A percentile compares a stretch with the other conserved stretches of the same genome.
Evolutionary conservation across 2,888 invertebrate species (phyloP).

Genomic region (Polylopha cassiicola): DNA sequence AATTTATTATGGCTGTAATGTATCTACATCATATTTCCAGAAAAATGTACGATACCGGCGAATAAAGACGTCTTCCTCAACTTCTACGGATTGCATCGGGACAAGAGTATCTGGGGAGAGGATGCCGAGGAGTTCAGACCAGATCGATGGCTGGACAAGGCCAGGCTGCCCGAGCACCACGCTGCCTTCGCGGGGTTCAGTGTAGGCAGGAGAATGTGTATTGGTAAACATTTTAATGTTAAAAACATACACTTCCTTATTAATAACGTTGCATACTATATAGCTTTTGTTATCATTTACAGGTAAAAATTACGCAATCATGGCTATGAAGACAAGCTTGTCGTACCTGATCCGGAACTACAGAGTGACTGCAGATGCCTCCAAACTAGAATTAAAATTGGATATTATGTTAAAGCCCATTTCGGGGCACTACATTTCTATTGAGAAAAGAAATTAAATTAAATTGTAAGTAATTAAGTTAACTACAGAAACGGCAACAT

Average conservation of each 20-base stretch:
- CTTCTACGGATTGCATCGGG: background rate
- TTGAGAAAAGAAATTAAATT: background rate
- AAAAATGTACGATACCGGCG: conserved; percentile 6
- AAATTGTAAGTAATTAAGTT: too few relatives aligned
- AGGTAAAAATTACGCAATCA: too few relatives aligned
- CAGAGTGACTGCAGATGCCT: too few relatives aligned
- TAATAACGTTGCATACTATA: background rate
- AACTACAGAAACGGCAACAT: too few relatives aligned
- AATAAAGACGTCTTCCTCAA: background rate
- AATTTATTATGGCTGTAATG: too few relatives aligned
- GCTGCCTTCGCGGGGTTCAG: conserved; percentile 10
- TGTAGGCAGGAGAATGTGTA: conserved; percentile 7
- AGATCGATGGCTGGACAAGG: conserved; percentile 11
- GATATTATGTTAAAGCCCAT: background rate
- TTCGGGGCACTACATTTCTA: conserved; percentile 1
- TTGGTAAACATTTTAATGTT: conserved; percentile 6
- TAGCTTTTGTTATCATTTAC: too few relatives aligned
- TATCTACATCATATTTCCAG: too few relatives aligned
- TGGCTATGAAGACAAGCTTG: too few relatives aligned
- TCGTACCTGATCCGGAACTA: too few relatives aligned
- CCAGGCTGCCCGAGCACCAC: background rate
- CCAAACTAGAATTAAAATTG: background rate
- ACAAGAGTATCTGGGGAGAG: conserved; percentile 5
- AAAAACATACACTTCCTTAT: background rate
- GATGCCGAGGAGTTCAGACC: conserved; percentile 5